phyloP scores from a whole-genome alignment of 2,113 vertebrate species.

The Ursus arctos region DNA sequence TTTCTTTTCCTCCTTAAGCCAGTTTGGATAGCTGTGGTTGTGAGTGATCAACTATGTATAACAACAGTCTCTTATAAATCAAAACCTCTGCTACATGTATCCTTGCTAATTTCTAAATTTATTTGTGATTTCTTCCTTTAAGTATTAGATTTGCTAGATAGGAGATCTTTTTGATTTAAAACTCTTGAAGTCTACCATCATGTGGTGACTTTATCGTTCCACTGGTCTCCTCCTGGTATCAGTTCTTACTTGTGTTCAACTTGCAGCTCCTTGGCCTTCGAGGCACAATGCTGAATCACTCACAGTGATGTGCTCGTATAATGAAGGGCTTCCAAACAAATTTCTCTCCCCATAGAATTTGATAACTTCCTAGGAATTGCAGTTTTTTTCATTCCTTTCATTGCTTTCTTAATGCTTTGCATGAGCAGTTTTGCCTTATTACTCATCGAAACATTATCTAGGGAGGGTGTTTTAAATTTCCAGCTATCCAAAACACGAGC shows the following conservation, averaged over 20 bases:
- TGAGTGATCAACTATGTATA: neutral
- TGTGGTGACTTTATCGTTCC: neutral
- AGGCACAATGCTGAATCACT: neutral
- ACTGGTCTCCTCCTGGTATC: neutral
- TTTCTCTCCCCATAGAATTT: neutral
- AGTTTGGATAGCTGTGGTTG: neutral
- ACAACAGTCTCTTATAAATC: neutral
- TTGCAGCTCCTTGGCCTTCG: neutral
- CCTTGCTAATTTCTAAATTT: slow-evolving; percentile 5
- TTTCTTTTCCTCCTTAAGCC: neutral
- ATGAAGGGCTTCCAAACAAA: neutral
- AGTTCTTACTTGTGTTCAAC: neutral
- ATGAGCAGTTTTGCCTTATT: neutral
- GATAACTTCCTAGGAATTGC: neutral
- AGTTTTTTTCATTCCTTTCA: neutral
- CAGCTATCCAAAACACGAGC: neutral
- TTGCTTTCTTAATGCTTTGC: neutral
- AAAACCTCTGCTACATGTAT: neutral
- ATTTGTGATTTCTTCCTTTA: neutral
- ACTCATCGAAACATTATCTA: no score
- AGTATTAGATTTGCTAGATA: neutral
- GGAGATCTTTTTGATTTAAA: neutral
- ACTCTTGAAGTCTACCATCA: neutral
- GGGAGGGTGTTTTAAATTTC: neutral
- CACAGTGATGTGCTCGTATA: neutral